Conservation (phyloP, 2,113 vertebrate species). For the Perca fluviatilis region DNA sequence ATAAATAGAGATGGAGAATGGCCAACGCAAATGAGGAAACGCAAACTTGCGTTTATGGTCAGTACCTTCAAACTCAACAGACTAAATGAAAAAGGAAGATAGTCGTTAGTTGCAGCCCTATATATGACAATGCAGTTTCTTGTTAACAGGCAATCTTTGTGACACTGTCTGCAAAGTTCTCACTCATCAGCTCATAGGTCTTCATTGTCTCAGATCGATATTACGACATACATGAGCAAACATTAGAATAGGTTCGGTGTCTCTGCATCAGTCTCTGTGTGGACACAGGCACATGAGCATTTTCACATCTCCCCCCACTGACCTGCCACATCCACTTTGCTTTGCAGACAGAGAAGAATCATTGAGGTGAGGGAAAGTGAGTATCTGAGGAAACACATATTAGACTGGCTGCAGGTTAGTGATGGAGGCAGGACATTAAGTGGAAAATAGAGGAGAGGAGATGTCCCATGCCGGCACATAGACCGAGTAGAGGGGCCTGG, state of each 20-base stretch:
- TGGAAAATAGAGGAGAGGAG: constrained; percentile 64
- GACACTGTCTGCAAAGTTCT: not conserved
- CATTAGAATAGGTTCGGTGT: not conserved
- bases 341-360: constrained; percentile 48
- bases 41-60: not conserved
- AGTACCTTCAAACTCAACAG: not conserved
- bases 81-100: not conserved
- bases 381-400: constrained; percentile 62
- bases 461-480: constrained; percentile 56
- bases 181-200: constrained; percentile 1
- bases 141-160: not conserved
- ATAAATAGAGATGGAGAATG: not conserved
- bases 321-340: constrained; percentile 58
- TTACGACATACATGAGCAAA: constrained; percentile 10
- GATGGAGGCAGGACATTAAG: constrained; percentile 62
- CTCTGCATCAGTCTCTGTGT: not conserved
- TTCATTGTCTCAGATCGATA: constrained; percentile 15
- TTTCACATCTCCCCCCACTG: constrained; percentile 38
- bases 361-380: constrained; percentile 54
- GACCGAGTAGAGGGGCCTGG: constrained; percentile 50
- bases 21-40: not conserved
- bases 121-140: not conserved
- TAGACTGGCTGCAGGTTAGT: constrained; percentile 68
- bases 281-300: constrained; percentile 12
- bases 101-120: not conserved